Evolutionary conservation across 2,797 vertebrate species (phyloP).

Genomic region (Labroides dimidiatus): DNA sequence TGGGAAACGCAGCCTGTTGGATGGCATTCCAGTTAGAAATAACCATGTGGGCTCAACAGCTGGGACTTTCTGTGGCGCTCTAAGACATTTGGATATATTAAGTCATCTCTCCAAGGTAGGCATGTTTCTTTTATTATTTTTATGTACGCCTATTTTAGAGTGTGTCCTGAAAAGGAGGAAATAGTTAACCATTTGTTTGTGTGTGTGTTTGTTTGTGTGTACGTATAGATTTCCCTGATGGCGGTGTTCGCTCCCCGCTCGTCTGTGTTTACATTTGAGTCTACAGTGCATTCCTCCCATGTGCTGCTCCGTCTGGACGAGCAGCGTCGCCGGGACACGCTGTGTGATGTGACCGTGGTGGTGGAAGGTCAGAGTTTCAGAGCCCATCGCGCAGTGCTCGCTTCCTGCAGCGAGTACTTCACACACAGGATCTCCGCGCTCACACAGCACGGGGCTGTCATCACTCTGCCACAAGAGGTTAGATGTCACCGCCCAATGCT

Average conservation of each 20-base stretch:
- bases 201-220: constrained; percentile 24
- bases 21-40: constrained; percentile 65
- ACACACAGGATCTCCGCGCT: constrained; percentile 85
- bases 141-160: not conserved
- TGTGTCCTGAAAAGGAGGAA: not conserved
- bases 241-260: constrained; percentile 87
- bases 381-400: constrained; percentile 92
- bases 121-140: constrained; percentile 20
- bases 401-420: constrained; percentile 94
- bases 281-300: constrained; percentile 89
- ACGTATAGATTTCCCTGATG: constrained; percentile 69
- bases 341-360: constrained; percentile 92
- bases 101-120: constrained; percentile 64
- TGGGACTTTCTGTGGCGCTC: constrained; percentile 41
- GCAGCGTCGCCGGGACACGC: constrained; percentile 88
- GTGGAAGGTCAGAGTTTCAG: constrained; percentile 91
- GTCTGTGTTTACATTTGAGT: constrained; percentile 93
- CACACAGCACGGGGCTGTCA: constrained; percentile 72
- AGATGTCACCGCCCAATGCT: constrained; percentile 33
- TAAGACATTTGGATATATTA: constrained; percentile 46
- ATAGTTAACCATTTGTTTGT: not conserved
- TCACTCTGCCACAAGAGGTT: constrained; percentile 94
- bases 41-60: constrained; percentile 57
- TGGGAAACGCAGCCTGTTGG: constrained; percentile 57
- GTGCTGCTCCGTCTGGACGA: constrained; percentile 90